Conservation (phyloP, 2,797 vertebrate genomes). For the Picus viridis region DNA sequence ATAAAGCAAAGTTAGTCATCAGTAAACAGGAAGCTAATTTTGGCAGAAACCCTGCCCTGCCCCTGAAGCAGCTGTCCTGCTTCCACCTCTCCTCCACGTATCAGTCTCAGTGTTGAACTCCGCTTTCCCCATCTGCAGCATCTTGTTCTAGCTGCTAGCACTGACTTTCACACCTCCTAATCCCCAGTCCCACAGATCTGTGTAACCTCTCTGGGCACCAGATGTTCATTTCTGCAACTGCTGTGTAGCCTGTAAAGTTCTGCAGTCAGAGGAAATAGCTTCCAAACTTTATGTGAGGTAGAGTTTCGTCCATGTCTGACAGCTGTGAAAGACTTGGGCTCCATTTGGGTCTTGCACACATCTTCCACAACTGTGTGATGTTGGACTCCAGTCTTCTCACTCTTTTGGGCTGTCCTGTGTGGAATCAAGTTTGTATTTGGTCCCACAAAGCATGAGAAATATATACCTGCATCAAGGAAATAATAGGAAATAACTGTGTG, state of each 20-base stretch:
- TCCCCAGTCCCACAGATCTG: neutral
- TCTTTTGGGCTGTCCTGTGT: neutral
- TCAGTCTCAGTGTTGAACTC: neutral
- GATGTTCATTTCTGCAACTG: slow-evolving; percentile 15
- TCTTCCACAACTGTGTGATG: neutral
- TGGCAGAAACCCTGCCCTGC: neutral
- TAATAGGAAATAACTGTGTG: neutral
- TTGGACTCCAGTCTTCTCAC: neutral
- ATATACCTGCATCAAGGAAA: neutral
- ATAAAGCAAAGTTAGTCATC: neutral
- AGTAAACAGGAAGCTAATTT: slow-evolving; percentile 31
- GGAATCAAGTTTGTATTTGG: neutral
- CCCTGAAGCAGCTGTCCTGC: neutral
- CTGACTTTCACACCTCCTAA: neutral
- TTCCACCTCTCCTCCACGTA: neutral
- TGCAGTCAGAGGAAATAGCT: neutral
- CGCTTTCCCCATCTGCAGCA: neutral
- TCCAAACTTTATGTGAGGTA: neutral
- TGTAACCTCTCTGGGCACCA: neutral
- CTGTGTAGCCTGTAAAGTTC: neutral
- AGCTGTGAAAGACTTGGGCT: neutral
- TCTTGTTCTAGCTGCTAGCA: fast-evolving
- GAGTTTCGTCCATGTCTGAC: neutral
- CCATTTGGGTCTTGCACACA: neutral
- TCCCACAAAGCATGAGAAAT: neutral